phyloP scores from a whole-genome alignment of 92 coral and sea anemone genomes.

The Desmophyllum pertusum region DNA sequence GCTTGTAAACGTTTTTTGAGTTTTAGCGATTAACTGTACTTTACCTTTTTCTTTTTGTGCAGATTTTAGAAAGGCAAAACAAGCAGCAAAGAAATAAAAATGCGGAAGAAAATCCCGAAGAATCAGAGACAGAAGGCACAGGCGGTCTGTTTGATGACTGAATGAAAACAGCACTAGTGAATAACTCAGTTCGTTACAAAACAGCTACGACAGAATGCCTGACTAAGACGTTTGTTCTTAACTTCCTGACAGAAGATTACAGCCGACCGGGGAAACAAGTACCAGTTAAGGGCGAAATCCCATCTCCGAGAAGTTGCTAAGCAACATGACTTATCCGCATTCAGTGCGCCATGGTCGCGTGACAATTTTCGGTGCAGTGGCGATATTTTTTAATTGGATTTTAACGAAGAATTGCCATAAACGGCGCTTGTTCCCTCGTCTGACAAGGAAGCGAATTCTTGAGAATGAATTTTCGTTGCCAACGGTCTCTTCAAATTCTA shows the following conservation, averaged over 20 bases:
- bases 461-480: neutral
- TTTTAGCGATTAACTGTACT: neutral
- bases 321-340: too few relatives aligned
- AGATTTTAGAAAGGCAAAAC: slow-evolving; percentile 47
- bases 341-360: neutral
- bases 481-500: neutral
- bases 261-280: neutral
- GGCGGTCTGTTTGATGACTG: slow-evolving; percentile 46
- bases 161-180: neutral
- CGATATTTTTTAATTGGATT: neutral
- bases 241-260: neutral
- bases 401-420: neutral
- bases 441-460: neutral
- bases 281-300: neutral
- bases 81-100: slow-evolving; percentile 12
- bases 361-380: neutral
- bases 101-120: slow-evolving; percentile 12
- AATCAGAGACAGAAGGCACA: slow-evolving; percentile 32
- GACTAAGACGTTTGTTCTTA: neutral
- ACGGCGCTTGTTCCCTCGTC: neutral
- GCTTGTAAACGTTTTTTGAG: neutral
- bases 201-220: neutral
- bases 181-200: neutral
- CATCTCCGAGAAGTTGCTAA: neutral
- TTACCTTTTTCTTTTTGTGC: neutral